Base-by-base conservation (phyloP, 2,797 vertebrate species). In the Urocyon cinereoargenteus region DNA sequence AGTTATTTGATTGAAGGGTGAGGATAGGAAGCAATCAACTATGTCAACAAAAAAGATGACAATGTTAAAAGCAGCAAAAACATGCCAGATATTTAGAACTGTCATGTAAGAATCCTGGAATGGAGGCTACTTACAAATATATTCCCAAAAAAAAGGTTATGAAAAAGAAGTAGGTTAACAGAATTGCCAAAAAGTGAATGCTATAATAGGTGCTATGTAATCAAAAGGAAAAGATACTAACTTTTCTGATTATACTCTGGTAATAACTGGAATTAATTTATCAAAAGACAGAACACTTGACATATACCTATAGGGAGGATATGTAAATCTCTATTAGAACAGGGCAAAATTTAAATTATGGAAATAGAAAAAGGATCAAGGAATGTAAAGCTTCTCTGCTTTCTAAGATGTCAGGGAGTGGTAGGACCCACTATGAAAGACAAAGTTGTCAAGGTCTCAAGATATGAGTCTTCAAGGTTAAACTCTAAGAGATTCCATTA, bases 251-350 rank as follows among this genome's bases (percentile, higher is more conserved):
- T 91, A 66, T 92, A 9, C 26, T 97, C 13, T 59, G 26, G 12
- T 66, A 85, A 79, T 79, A 88, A 57, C n/a, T 40, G 34, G 96
- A 78, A 88, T 88, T 61, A 97, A 78, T 53, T 70, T 36, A 55
- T 95, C 53, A 36, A 85, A 95, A 61, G 26, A 82, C 22, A 55
- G 2, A 91, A 57, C 45, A 86, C 31, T 53, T 77, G 31, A 62
- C 77, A 45, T 15, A 1, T 19, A 3, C 28, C 40, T 77, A 51
- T 78, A 62, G 28, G 19, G 73, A 86, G 10, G 18, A 77, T 45
- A 64, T 21, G 9, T 57, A 91, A 40, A 82, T 68, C 49, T 12
- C 24, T 84, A 64, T 91, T 51, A 81, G 26, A 93, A 53, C 11
- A 85, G 7, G 34, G 22, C 6, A 93, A 73, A 64, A 70, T 78